These are phyloP conservation scores for Magallana nippona DNA, from an alignment of 2,888 invertebrate species.

Conservation along the genomic window DNA sequence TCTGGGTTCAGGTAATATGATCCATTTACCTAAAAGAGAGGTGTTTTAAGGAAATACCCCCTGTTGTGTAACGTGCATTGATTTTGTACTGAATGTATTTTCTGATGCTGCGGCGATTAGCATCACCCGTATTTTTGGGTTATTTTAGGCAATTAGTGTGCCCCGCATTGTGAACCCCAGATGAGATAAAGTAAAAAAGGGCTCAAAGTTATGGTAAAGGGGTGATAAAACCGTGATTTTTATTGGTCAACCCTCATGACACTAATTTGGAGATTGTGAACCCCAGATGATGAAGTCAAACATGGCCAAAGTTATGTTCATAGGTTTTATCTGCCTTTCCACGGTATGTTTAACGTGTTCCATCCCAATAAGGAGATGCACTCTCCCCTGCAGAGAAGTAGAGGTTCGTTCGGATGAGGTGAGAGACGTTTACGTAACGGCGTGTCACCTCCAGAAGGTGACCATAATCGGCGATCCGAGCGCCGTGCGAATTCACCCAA, in stretches of 20 bases:
- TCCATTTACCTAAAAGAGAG: no score
- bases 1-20: no score
- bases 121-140: no score
- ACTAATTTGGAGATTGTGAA: slow-evolving; percentile 17
- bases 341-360: neutral
- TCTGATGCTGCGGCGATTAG: no score
- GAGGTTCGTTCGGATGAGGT: neutral
- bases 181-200: no score
- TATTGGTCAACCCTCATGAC: slow-evolving; percentile 5
- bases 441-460: slow-evolving; percentile 5
- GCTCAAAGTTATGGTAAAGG: no score
- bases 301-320: neutral
- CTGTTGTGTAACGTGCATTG: no score
- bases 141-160: no score
- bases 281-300: slow-evolving; percentile 3
- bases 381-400: slow-evolving; percentile 12
- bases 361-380: slow-evolving; percentile 7
- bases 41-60: no score
- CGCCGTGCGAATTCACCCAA: slow-evolving; percentile 17
- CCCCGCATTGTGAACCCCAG: no score
- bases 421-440: slow-evolving; percentile 12
- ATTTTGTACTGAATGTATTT: no score
- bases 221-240: neutral
- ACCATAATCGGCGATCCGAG: slow-evolving; percentile 13
- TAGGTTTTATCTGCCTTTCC: slow-evolving; percentile 4